Evolutionary conservation across 2,113 vertebrate species (phyloP), one percentile per base, ranked within the genome.

Genomic region (Nymphicus hollandicus): DNA sequence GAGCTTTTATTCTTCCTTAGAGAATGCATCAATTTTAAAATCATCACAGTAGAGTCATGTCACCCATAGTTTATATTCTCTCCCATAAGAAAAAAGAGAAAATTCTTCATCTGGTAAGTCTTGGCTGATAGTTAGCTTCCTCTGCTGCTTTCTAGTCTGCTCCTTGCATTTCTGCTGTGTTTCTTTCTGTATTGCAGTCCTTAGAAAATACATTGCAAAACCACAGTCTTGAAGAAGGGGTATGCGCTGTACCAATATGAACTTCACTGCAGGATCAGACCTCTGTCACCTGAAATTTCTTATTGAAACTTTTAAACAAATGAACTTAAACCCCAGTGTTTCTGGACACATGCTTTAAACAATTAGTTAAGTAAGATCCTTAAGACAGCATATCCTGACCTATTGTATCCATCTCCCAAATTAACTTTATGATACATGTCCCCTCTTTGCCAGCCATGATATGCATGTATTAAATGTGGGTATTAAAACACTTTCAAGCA

Each of bases 241-340:
- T n/a, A 9, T 0, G 3, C 31, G 6, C 13, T 61, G 22, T 55
- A 64, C 47, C 39, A 46, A 10, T 43, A 52, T 0, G 0, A 88
- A 37, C 46, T 60, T 85, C 19, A 47, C 58, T 85, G 84, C 49
- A 50, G 47, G 39, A 74, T 64, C 55, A 86, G 41, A 69, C 31
- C 31, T 60, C 41, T 29, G 47, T 63, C 56, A 91, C 43, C 47
- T 91, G 81, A 73, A 74, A 66, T 89, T 81, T 78, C 60, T 39
- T 49, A 81, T 24, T 77, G 43, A 66, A 39, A 55, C 27, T 84
- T 89, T 31, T 58, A 83, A 81, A 52, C 61, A 91, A 78, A 60
- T 58, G 7, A 63, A 37, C 19, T 18, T 78, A 64, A 55, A 24
- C 9, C 0, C n/a, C 33, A 58, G 22, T 24, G 2, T 71, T 89